Evolutionary conservation across 2,797 vertebrate genomes (phyloP).

Genomic region (Gephyroberyx darwinii): DNA sequence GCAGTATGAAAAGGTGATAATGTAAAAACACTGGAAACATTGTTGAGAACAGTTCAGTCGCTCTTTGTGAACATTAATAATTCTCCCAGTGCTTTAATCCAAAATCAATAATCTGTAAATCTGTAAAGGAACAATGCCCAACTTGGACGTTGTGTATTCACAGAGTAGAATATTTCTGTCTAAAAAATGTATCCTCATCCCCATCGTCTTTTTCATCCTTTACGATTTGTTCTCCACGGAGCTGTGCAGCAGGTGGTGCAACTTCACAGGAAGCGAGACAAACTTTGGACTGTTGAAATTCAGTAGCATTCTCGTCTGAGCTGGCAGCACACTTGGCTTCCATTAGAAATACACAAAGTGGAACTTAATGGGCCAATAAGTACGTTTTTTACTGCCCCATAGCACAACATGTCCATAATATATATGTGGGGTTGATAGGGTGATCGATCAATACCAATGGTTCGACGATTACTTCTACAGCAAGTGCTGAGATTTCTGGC

Average conservation of each 20-base stretch:
- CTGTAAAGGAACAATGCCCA: not conserved
- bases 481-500: too few relatives aligned
- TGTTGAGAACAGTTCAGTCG: not conserved
- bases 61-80: not conserved
- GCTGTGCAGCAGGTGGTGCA: not conserved
- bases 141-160: not conserved
- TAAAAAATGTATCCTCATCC: not conserved
- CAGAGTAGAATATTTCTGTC: not conserved
- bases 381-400: too few relatives aligned
- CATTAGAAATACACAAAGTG: too few relatives aligned
- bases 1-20: conserved; percentile 14
- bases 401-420: too few relatives aligned
- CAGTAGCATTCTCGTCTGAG: not conserved
- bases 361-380: too few relatives aligned
- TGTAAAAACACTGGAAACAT: conserved; percentile 5
- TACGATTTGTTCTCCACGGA: not conserved
- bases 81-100: too few relatives aligned
- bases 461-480: too few relatives aligned
- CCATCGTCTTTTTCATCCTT: not conserved
- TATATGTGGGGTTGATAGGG: too few relatives aligned
- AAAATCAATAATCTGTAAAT: conserved; percentile 2
- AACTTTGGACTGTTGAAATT: not conserved
- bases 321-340: too few relatives aligned
- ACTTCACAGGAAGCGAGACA: not conserved
- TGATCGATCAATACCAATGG: too few relatives aligned